A percentile compares a stretch with the other conserved stretches of the same genome.
Conservation (phyloP, 2,888 invertebrate genomes). For the Brenthis daphne region DNA sequence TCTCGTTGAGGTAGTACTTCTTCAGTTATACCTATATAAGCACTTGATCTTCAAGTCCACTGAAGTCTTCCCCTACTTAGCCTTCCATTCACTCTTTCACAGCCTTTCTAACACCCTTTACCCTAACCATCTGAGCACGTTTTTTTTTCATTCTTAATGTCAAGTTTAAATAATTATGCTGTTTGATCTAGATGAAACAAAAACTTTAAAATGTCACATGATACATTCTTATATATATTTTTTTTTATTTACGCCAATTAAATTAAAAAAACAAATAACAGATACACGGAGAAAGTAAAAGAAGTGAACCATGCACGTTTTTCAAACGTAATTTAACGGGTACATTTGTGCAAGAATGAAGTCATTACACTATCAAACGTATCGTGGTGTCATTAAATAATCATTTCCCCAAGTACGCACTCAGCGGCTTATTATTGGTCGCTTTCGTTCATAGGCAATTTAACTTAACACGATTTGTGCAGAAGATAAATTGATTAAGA, state of each 20-base stretch:
- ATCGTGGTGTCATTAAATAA: constrained; percentile 49
- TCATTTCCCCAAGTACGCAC: constrained; percentile 38
- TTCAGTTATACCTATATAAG: no score
- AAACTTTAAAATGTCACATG: not conserved
- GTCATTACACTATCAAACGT: constrained; percentile 48
- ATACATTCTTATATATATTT: not conserved
- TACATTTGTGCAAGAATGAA: constrained; percentile 46
- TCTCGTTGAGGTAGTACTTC: no score
- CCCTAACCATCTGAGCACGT: no score
- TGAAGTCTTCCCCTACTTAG: no score
- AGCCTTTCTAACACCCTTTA: no score
- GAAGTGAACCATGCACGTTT: constrained; percentile 30
- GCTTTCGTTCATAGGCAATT: constrained; percentile 24
- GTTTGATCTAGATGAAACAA: not conserved
- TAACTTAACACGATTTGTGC: constrained; percentile 10
- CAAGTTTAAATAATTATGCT: not conserved
- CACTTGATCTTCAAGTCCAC: no score
- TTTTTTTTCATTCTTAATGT: no score
- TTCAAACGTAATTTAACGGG: constrained; percentile 40
- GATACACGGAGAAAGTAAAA: constrained; percentile 33
- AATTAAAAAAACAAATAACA: constrained; percentile 20
- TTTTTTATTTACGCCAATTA: constrained; percentile 17
- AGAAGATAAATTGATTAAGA: constrained; percentile 13
- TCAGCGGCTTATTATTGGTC: constrained; percentile 31
- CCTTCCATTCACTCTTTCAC: no score